Base-by-base conservation (phyloP, 1,140 invertebrate genomes). In the Drosophila watanabei region DNA sequence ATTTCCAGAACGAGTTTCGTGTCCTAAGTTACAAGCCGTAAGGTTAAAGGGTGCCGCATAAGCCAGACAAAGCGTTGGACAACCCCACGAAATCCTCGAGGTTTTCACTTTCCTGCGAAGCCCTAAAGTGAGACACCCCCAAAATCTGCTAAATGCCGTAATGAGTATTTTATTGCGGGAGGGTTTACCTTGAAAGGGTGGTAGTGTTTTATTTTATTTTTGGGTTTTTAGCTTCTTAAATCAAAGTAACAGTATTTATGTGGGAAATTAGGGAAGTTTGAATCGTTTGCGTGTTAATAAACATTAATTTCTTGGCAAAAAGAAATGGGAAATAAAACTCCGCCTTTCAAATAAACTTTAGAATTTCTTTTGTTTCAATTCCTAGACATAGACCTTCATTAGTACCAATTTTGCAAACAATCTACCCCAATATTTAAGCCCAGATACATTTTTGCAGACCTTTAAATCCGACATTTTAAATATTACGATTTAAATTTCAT, bases 21-120 rank as follows among this genome's bases (percentile, higher is more conserved):
- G 28, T 66, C 60, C 33, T 35, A 24, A 32, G 45, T 54, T 70
- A 65, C 62, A 20, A 59, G n/a, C 52, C n/a, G 10, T 24, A 48
- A 79, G 87, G 82, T 90, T 49, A 82, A 86, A 85, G 69, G 86
- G 79, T 80, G 63, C 63, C 52, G 46, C 52, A 61, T 77, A 69
- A 80, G 75, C 76, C 86, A 90, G 86, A 90, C 80, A 72, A 79
- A 51, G 54, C 56, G n/a, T 18, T 37, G 30, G n/a, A 6, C 75
- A 88, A 75, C 72, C 77, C 84, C 43, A 48, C 28, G 45, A 57
- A 48, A 59, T 58, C 24, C 32, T 30, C 14, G 20, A 28, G 58
- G 54, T 66, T 35, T 35, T 63, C 20, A 35, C 20, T 66, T 45
- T 63, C 63, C 18, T 11, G 11, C 10, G 82, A 87, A 86, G 70